Evolutionary conservation across 2,797 vertebrate species (phyloP).

Genomic region (Nannoperca australis): DNA sequence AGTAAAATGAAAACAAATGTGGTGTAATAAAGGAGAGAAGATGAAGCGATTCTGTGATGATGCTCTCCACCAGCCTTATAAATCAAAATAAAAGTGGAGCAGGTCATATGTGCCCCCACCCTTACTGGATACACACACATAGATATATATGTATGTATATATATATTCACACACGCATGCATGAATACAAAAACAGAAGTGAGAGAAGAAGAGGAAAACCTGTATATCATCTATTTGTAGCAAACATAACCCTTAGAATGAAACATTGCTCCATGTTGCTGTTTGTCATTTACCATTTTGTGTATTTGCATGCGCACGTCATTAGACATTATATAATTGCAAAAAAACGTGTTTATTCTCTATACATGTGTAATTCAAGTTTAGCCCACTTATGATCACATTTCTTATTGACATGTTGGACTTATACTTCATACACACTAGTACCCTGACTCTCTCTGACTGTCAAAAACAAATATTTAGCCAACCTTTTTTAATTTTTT

Average conservation of each 20-base stretch:
- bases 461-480: background rate
- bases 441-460: background rate
- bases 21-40: conserved; percentile 86
- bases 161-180: background rate
- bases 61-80: conserved; percentile 81
- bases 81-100: conserved; percentile 86
- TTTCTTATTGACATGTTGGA: background rate
- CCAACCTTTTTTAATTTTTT: background rate
- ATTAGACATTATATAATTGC: background rate
- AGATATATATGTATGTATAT: background rate
- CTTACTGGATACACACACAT: conserved; percentile 33
- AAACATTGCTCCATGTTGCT: background rate
- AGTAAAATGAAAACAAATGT: conserved; percentile 88
- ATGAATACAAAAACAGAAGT: conserved; percentile 29
- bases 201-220: conserved; percentile 21
- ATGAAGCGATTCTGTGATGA: conserved; percentile 85
- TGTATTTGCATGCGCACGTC: background rate
- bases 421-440: background rate
- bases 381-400: rapidly evolving
- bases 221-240: conserved; percentile 17
- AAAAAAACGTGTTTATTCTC: conserved; percentile 1
- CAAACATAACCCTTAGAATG: background rate
- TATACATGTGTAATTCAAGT: background rate
- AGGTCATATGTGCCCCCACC: conserved; percentile 73
- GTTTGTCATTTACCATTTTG: background rate